Evolutionary conservation across 1,140 invertebrate species (phyloP).

Genomic region (Bombyx mori): ASM3026992v2 NC_085129.1:11217501-11218000

Average conservation of each 20-base stretch:
- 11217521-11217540: too few species aligned
- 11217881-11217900: constrained; percentile 77
- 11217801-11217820: too few species aligned
- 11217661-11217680: neutral
- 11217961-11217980: constrained; percentile 72
- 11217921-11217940: constrained; percentile 71
- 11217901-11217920: constrained; percentile 73
- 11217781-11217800: too few species aligned
- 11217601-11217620: too few species aligned
- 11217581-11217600: too few species aligned
- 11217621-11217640: neutral
- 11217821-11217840: too few species aligned
- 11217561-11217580: too few species aligned
- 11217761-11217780: too few species aligned
- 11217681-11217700: neutral
- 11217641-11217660: neutral
- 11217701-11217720: neutral
- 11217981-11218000: constrained; percentile 73
- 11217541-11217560: too few species aligned
- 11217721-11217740: constrained; percentile 3
- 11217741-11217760: too few species aligned
- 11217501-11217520: too few species aligned
- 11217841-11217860: constrained; percentile 5
- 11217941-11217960: constrained; percentile 70
- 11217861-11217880: constrained; percentile 75